Conservation (phyloP, 2,797 vertebrate species). For the Neosilurus hyrtlii region DNA sequence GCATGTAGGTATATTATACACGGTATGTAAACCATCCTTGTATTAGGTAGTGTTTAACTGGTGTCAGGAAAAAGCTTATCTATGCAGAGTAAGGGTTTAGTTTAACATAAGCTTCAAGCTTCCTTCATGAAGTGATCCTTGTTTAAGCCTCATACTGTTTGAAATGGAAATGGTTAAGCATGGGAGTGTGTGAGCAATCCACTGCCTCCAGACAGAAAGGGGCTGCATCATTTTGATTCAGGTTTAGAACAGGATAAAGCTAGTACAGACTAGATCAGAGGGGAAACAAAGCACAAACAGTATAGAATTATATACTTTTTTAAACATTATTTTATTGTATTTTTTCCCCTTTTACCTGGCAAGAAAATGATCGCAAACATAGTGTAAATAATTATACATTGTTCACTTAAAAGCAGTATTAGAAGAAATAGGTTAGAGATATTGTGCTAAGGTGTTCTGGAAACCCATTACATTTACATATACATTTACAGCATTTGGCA, state of each 20-base stretch:
- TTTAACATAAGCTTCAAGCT: slow-evolving; percentile 51
- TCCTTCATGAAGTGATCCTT: slow-evolving; percentile 48
- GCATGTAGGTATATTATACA: background rate
- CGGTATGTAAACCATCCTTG: slow-evolving; percentile 7
- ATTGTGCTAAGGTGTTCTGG: background rate
- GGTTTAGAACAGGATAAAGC: background rate
- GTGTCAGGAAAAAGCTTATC: slow-evolving; percentile 22
- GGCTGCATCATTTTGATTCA: background rate
- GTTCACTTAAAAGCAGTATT: background rate
- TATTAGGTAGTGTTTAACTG: slow-evolving; percentile 25
- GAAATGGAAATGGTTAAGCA: slow-evolving; percentile 54
- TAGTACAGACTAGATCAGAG: background rate
- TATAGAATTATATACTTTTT: too few relatives aligned
- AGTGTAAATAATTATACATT: background rate
- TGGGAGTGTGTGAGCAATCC: slow-evolving; percentile 37
- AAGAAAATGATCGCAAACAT: background rate
- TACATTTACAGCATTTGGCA: background rate
- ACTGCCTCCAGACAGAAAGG: slow-evolving; percentile 17
- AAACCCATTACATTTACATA: background rate
- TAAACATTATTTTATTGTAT: too few relatives aligned
- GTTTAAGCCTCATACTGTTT: slow-evolving; percentile 50
- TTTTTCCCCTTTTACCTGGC: background rate
- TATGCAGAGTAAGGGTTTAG: slow-evolving; percentile 30
- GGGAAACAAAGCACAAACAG: too few relatives aligned
- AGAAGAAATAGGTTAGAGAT: background rate